A percentile compares a stretch with the other conserved stretches of the same genome.
phyloP scores from a whole-genome alignment of 2,888 invertebrate genomes.

The Periphyllus acericola region DNA sequence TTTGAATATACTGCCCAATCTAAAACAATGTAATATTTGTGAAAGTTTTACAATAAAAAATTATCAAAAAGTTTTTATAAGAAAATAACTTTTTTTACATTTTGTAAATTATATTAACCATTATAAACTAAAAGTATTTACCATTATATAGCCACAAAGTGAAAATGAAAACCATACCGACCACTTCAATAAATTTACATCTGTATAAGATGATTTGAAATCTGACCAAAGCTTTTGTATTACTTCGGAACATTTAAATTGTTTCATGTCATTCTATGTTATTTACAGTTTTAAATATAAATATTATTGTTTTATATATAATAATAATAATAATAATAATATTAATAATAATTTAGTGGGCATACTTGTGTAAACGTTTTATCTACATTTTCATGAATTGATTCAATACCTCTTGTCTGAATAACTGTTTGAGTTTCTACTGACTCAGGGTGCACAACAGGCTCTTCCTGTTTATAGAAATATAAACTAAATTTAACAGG shows the following conservation, averaged over 20 bases:
- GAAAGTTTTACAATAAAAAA: background rate
- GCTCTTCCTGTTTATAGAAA: slow-evolving; percentile 66
- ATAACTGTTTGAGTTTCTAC: background rate
- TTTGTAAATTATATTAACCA: background rate
- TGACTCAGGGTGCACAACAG: background rate
- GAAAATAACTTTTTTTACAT: too few relatives aligned
- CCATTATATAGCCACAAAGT: slow-evolving; percentile 69
- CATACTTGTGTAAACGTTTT: background rate
- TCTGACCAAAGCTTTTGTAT: slow-evolving; percentile 64
- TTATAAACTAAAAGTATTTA: slow-evolving; percentile 22
- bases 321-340: too few relatives aligned
- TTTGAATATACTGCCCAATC: slow-evolving; percentile 61
- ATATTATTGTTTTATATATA: background rate
- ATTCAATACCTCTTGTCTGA: background rate
- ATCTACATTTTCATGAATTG: background rate
- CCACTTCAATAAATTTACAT: slow-evolving; percentile 69
- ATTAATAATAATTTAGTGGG: background rate
- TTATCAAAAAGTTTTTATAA: background rate
- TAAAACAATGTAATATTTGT: background rate
- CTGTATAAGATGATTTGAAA: slow-evolving; percentile 66
- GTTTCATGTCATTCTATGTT: background rate
- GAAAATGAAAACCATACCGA: slow-evolving; percentile 71
- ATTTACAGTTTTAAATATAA: background rate
- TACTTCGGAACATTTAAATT: slow-evolving; percentile 44
- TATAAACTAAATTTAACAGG: slow-evolving; percentile 67